phyloP scores from a whole-genome alignment of 2,797 vertebrate genomes.

The Muscicapa striata region DNA sequence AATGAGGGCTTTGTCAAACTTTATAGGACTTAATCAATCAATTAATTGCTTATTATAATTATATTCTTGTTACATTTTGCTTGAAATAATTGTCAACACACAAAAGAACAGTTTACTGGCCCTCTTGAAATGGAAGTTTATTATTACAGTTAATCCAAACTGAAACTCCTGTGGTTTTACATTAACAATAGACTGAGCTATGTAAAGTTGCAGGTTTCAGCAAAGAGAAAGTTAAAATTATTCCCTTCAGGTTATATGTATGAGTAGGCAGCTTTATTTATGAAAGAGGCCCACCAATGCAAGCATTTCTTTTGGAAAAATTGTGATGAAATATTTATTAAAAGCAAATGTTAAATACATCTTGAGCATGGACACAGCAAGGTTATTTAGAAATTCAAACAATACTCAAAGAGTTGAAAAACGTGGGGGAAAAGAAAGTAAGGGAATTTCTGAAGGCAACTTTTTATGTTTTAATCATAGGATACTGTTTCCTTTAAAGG shows the following conservation, averaged over 20 bases:
- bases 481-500: neutral
- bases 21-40: neutral
- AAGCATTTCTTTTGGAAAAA: neutral
- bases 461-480: neutral
- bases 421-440: neutral
- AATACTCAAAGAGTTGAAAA: neutral
- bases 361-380: neutral
- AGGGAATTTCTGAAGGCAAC: neutral
- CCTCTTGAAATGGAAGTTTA: neutral
- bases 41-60: neutral
- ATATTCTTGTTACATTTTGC: neutral
- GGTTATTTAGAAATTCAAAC: neutral
- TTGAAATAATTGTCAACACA: neutral
- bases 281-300: neutral
- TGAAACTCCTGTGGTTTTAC: neutral
- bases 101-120: neutral
- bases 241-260: neutral
- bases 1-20: neutral
- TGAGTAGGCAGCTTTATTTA: neutral
- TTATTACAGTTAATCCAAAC: neutral
- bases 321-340: neutral
- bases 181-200: neutral
- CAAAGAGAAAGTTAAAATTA: neutral
- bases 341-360: neutral
- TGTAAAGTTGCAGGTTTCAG: neutral